Evolutionary conservation across 2,113 vertebrate species (phyloP).

Genomic region (Mormyrus iriodes): DNA sequence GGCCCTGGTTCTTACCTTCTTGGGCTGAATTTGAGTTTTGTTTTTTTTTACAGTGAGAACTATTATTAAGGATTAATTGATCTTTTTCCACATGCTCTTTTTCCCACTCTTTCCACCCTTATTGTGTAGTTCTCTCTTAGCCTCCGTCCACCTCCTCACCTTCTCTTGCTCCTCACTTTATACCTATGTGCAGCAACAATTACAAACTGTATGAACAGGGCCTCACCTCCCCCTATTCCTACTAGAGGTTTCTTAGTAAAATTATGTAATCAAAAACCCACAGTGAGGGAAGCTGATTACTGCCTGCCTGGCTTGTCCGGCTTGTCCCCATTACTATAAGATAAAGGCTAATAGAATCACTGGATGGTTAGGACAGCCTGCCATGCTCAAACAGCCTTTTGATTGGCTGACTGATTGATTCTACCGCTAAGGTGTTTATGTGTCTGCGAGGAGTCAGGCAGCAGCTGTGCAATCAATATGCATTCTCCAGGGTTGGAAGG

Average conservation of each 20-base stretch:
- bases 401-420: neutral
- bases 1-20: slow-evolving; percentile 22
- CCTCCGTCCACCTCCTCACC: neutral
- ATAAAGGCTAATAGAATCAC: neutral
- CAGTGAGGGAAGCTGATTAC: neutral
- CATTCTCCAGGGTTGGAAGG: neutral
- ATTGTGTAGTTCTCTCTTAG: neutral
- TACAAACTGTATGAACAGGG: neutral
- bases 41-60: slow-evolving; percentile 34
- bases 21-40: slow-evolving; percentile 16
- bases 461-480: neutral
- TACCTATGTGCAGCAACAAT: neutral
- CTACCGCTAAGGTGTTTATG: neutral
- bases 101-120: neutral
- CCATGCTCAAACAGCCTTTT: neutral
- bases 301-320: neutral
- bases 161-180: neutral
- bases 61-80: slow-evolving; percentile 21
- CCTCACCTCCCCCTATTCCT: neutral
- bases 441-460: neutral
- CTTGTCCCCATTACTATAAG: neutral
- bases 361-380: neutral
- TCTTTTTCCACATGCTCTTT: neutral
- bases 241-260: neutral
- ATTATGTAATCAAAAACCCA: neutral